Percentiles rank a stretch among this genome's conserved stretches.
phyloP scores from a whole-genome alignment of 2,888 invertebrate species.

The Amblyjoppa fuscipennis region DNA sequence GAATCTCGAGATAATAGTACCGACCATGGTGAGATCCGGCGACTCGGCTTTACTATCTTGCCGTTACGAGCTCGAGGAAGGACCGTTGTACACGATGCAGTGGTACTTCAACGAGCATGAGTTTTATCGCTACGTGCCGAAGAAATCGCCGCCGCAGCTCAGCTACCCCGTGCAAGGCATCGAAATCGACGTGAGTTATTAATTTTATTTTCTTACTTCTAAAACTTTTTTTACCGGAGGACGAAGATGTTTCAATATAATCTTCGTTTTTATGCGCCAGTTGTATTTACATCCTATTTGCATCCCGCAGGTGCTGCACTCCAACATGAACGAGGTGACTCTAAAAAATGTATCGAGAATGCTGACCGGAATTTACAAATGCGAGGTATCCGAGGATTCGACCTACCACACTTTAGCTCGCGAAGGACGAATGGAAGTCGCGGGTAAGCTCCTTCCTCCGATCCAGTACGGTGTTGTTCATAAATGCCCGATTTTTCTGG shows the following conservation, averaged over 20 bases:
- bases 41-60: constrained; percentile 82
- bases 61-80: constrained; percentile 80
- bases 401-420: constrained; percentile 90
- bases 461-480: too few species aligned
- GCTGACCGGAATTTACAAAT: constrained; percentile 90
- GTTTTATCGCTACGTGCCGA: constrained; percentile 92
- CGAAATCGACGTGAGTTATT: constrained; percentile 90
- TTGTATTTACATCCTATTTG: constrained; percentile 44
- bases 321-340: constrained; percentile 89
- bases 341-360: constrained; percentile 89
- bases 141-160: constrained; percentile 90
- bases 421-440: constrained; percentile 89
- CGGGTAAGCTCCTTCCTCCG: constrained; percentile 86
- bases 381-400: constrained; percentile 91
- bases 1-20: constrained; percentile 81
- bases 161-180: constrained; percentile 90
- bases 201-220: too few species aligned
- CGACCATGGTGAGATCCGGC: constrained; percentile 80
- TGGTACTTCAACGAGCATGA: constrained; percentile 92
- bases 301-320: constrained; percentile 87
- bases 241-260: not conserved
- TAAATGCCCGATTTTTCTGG: too few species aligned
- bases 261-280: not conserved
- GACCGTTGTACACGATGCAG: constrained; percentile 89
- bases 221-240: too few species aligned